Evolutionary conservation across 1,140 invertebrate species (phyloP), one percentile per base, ranked within the genome.

Genomic region (Leptinotarsa undecemlineata): DNA sequence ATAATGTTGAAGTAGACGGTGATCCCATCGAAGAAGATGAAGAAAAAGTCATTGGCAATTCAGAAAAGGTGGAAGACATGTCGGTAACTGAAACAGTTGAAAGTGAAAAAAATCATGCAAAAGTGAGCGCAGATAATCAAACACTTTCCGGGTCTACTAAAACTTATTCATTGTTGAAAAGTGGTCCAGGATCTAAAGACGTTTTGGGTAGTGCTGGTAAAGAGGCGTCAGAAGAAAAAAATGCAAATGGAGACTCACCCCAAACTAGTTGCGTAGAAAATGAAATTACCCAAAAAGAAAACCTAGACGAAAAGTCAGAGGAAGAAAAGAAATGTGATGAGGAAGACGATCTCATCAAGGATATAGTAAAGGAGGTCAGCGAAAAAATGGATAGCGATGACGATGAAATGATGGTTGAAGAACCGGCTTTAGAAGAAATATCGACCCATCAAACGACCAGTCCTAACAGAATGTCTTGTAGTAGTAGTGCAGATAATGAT

Each of bases 321-420:
- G 51, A 57, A n/a, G n/a, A 57, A 19, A 57, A 57, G 17, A 57
- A 17, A 57, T 19, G 8, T 51, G 33, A 68, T 47, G 48, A 68
- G 33, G 33, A 68, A 42, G 67, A 68, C 17, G 67, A 68, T 68
- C 13, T 20, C 42, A 51, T 47, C 48, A 51, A 47, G 2, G 67
- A 68, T 68, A 51, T 20, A 8, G 67, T 48, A 19, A 42, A 68
- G 33, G 19, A 19, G 23, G 19, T 33, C 20, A 64, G 15, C 20
- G 62, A 64, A 47, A 47, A 68, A 42, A 42, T 68, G 17, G 48
- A 42, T 68, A 68, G 67, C n/a, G 67, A 42, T 68, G 67, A 47
- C 15, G 33, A 13, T 68, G 67, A 68, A 51, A 47, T 23, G 17
- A 68, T 33, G 42, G 20, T 15, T 17, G 19, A 68, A 20, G 42